A percentile compares a stretch with the other conserved stretches of the same genome.
phyloP scores from a whole-genome alignment of 64 coral and sea anemone genomes.

The Cladopsammia gracilis region DNA sequence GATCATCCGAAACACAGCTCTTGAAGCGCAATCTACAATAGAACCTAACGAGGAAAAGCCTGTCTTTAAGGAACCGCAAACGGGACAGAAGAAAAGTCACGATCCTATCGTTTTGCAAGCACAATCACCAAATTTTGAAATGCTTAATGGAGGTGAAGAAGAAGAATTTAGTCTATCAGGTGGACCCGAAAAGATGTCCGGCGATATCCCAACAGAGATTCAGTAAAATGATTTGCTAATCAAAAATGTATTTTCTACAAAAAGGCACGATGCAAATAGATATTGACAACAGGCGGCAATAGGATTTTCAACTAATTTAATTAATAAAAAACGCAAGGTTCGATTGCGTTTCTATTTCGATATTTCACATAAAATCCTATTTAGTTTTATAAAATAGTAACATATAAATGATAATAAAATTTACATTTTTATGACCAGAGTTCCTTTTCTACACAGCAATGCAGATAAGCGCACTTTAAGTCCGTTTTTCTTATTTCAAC shows the following conservation, averaged over 20 bases:
- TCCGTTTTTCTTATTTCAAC: not conserved
- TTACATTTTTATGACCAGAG: not conserved
- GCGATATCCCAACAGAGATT: not conserved
- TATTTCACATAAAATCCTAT: too few relatives aligned
- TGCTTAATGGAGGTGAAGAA: not conserved
- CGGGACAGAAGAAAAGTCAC: not conserved
- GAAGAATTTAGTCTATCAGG: not conserved
- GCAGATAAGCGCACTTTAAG: not conserved
- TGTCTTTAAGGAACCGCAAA: not conserved
- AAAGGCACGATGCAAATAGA: too few relatives aligned
- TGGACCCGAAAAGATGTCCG: not conserved
- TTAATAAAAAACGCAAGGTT: too few relatives aligned
- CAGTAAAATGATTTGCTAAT: too few relatives aligned
- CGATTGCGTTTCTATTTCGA: too few relatives aligned
- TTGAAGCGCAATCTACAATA: not conserved
- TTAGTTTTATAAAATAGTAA: too few relatives aligned
- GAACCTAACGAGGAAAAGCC: not conserved
- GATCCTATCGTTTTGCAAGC: not conserved
- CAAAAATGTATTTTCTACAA: too few relatives aligned
- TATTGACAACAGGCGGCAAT: too few relatives aligned
- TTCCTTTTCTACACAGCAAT: not conserved
- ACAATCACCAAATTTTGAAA: not conserved
- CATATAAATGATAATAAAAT: not conserved
- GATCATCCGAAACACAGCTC: conserved; percentile 16
- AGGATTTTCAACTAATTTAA: too few relatives aligned